Base-by-base conservation (phyloP, 2,113 vertebrate species). In the Sinocyclocheilus maitianheensis region DNA sequence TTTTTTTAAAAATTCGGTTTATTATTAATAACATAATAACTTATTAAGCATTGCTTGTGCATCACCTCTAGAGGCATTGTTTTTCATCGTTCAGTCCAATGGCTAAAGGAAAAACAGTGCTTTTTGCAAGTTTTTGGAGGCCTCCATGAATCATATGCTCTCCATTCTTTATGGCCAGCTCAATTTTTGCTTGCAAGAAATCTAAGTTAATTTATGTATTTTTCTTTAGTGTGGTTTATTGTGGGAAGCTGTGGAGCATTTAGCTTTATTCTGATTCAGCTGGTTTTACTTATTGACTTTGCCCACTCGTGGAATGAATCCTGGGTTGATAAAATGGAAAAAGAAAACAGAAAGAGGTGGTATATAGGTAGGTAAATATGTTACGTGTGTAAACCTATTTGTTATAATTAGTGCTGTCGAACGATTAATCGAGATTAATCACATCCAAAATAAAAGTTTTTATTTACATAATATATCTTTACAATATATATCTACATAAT, bases 261-360 rank as follows among this genome's bases (percentile, higher is more conserved):
- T 85, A 87, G 85, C 58, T 99, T 98, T 93, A 99, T 99, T 89
- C 84, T 97, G 30, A 98, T 99, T 91, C 98, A 99, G 91, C 65
- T 99, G 89, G 92, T 99, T 79, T 93, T 99, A n/a, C 94, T 99
- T 67, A 94, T 98, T 65, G 97, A 99, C 90, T 94, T 97, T 78
- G 96, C 96, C 88, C 97, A 98, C 91, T 97, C 97, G 51, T 95
- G 93, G 95, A 98, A 97, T 67, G 97, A 98, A 90, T 94, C 87
- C 34, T 99, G 97, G 96, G 90, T 96, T 69, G 93, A 94, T 2
- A 95, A 84, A 72, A 96, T 95, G 97, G 97, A 99, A 63, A 96
- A 94, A 8, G 95, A 95, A 69, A 96, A 97, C 83, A 87, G 95
- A 16, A 96, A 88, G 67, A 91, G 92, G 69, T 99, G 98, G 98